Percentiles rank a stretch among this genome's conserved stretches.
Conservation (phyloP, 1,140 invertebrate genomes). For the Thalassaphorura encarpata region DNA sequence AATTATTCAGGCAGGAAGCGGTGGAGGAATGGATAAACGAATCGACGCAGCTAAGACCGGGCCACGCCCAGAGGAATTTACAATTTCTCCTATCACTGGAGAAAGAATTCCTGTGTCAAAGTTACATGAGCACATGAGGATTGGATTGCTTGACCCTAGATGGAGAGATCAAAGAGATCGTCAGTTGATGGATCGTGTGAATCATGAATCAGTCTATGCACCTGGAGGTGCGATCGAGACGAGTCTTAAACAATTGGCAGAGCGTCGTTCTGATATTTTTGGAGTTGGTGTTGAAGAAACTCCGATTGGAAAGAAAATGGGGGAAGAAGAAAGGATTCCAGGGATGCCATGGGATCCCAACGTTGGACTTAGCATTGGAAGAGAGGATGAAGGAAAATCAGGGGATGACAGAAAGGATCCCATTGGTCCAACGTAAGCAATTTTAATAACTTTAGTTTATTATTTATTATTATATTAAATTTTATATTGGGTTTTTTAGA, state of each 20-base stretch:
- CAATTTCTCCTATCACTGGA: conserved; percentile 96
- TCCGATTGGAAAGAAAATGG: conserved; percentile 97
- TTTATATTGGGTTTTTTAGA: too few relatives aligned
- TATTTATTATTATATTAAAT: conserved; percentile 4
- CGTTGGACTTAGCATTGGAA: conserved; percentile 3
- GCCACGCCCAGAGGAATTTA: conserved; percentile 63
- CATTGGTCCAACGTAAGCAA: conserved; percentile 25
- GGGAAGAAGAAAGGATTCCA: conserved; percentile 83
- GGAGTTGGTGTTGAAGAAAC: conserved; percentile 97
- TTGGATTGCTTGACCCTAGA: conserved; percentile 90
- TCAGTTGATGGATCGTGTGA: conserved; percentile 66
- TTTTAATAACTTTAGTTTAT: conserved; percentile 5
- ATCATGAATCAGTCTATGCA: conserved; percentile 78
- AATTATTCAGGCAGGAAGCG: conserved; percentile 35
- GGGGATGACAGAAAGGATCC: conserved; percentile 26
- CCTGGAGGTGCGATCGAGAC: conserved; percentile 83
- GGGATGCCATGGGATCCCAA: conserved; percentile 34
- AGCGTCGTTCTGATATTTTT: conserved; percentile 99
- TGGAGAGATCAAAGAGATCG: conserved; percentile 96
- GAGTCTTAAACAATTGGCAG: conserved; percentile 89
- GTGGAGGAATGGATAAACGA: conserved; percentile 45
- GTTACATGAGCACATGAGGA: conserved; percentile 95
- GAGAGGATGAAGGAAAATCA: not conserved
- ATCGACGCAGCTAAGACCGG: conserved; percentile 43
- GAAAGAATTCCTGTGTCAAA: conserved; percentile 94